A percentile compares a stretch with the other conserved stretches of the same genome.
Evolutionary conservation across 92 coral and sea anemone genomes (phyloP).

Genomic region (Epizoanthus fatuus): DNA sequence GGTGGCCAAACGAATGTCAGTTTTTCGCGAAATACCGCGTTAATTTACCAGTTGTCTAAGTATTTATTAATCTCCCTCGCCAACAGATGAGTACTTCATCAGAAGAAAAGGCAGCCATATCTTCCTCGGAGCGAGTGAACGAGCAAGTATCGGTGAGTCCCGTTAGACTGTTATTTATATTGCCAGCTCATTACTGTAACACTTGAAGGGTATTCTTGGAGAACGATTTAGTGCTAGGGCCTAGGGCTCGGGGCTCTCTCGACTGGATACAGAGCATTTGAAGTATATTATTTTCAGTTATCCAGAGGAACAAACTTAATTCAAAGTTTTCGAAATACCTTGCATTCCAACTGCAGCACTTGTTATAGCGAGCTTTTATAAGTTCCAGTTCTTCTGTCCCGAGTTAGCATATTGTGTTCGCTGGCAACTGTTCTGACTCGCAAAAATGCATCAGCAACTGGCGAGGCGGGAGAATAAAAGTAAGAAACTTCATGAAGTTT

Average conservation of each 20-base stretch:
- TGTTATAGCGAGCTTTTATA: not conserved
- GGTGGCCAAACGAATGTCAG: constrained; percentile 59
- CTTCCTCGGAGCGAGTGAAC: constrained; percentile 81
- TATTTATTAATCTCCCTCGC: constrained; percentile 29
- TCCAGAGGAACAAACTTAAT: not conserved
- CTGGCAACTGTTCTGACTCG: constrained; percentile 37
- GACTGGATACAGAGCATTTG: not conserved
- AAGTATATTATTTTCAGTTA: not conserved
- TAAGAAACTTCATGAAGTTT: constrained; percentile 11
- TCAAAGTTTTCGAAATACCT: not conserved
- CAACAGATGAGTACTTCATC: constrained; percentile 91
- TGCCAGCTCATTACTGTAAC: constrained; percentile 63
- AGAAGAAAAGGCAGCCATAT: constrained; percentile 88
- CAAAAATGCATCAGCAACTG: constrained; percentile 18
- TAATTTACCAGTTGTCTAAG: constrained; percentile 18
- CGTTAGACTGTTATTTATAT: constrained; percentile 1
- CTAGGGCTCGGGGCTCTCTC: constrained; percentile 46
- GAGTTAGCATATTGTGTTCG: constrained; percentile 15
- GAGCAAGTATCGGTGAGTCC: constrained; percentile 90
- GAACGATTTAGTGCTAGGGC: constrained; percentile 13
- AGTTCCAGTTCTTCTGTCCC: not conserved
- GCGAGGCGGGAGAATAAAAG: constrained; percentile 4
- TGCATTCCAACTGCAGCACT: not conserved
- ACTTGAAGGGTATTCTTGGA: constrained; percentile 30
- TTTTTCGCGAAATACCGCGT: constrained; percentile 46